Base-by-base conservation (phyloP, 2,888 invertebrate species). In the Hyles lineata region DNA sequence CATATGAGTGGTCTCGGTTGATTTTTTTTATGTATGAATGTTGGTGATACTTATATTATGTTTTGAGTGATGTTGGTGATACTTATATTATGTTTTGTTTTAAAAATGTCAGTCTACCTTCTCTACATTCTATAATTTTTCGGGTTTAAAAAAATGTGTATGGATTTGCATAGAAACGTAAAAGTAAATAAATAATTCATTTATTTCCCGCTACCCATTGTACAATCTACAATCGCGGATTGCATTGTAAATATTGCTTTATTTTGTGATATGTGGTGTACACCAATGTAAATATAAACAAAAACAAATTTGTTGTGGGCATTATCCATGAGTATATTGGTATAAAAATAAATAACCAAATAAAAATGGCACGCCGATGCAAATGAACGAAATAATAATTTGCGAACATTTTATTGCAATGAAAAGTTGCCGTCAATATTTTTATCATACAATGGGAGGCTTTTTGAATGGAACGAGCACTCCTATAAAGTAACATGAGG, bases 401-500 rank as follows among this genome's bases (percentile, higher is more conserved):
- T 80, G 76, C 78, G 80, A 81, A 82, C 76, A 81, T 83, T 86
- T 81, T 78, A 76, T 71, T 74, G 75, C 19, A 78, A 82, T 85
- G 82, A 82, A 83, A 87, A 85, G 78, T 83, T 82, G 77, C 76
- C 80, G 81, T 83, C 82, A 84, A 87, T 88, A 86, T 85, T 87
- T 87, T 86, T 82, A 80, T 82, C 79, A 80, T 77, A 86, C 85
- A 86, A 86, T 85, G 82, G 82, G 78, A 83, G 81, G 81, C 80
- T 82, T 84, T 83, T 77, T 80, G 81, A 79, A 82, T 82, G 78
- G 79, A 78, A 77, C 77, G 79, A 80, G 78, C 78, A 80, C 79
- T 86, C 81, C 76, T 78, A 82, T 80, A 83, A 83, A 84, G 81
- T 79, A 84, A 83, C 80, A 81, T 78, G 79, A 83, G 77, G 77